These are phyloP conservation scores for Bos indicus DNA, from an alignment of 2,113 vertebrate genomes.

Conservation along the genomic window DNA sequence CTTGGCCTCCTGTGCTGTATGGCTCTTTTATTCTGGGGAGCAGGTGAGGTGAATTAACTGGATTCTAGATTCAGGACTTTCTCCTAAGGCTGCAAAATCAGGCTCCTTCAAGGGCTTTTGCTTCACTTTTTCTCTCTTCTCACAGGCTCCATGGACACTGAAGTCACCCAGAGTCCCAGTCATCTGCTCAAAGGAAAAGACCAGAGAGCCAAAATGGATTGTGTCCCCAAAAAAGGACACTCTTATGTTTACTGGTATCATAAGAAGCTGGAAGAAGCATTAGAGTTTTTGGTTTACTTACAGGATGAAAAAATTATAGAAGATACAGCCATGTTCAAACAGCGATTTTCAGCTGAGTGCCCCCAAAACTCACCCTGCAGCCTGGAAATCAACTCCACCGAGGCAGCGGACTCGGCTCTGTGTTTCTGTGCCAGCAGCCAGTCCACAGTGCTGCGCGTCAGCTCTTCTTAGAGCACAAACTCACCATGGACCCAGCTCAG, in stretches of 20 bases:
- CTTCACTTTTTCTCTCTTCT: background rate
- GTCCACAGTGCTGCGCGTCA: slow-evolving; percentile 16
- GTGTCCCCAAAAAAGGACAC: background rate
- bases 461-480: slow-evolving; percentile 32
- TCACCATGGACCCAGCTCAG: background rate
- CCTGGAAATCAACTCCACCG: background rate
- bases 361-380: background rate
- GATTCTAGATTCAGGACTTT: background rate
- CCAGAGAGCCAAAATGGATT: background rate
- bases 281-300: slow-evolving; percentile 17
- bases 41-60: background rate
- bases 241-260: background rate
- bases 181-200: background rate
- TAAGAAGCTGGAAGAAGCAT: background rate
- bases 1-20: background rate
- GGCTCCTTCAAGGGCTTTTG: background rate
- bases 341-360: background rate
- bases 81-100: background rate
- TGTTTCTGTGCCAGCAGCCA: slow-evolving; percentile 53
- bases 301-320: fast-evolving
- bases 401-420: background rate
- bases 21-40: background rate
- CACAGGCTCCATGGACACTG: background rate
- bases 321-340: fast-evolving
- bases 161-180: slow-evolving; percentile 25